Percentiles rank a stretch among this genome's conserved stretches.
phyloP scores from a whole-genome alignment of 2,113 vertebrate species.

The Myodes glareolus region DNA sequence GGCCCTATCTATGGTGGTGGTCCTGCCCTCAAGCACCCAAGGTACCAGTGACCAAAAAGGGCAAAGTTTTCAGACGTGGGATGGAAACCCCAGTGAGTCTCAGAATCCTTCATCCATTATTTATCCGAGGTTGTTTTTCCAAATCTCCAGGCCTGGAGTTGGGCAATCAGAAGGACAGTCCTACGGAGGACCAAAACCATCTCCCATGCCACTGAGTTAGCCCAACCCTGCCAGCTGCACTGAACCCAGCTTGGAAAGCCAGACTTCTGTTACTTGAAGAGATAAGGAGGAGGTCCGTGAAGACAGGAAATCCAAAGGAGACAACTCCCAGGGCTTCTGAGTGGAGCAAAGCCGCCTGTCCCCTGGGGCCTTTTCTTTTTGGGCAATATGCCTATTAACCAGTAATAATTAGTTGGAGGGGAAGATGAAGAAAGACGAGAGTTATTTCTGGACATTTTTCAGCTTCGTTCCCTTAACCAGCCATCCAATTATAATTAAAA shows the following conservation, averaged over 20 bases:
- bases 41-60: background rate
- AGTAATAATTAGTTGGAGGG: slow-evolving; percentile 62
- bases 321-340: background rate
- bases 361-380: slow-evolving; percentile 11
- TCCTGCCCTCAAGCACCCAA: background rate
- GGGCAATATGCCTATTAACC: slow-evolving; percentile 38
- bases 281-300: slow-evolving; percentile 43
- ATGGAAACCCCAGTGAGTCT: background rate
- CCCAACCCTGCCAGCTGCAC: background rate
- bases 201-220: background rate
- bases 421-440: slow-evolving; percentile 63
- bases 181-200: background rate
- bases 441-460: slow-evolving; percentile 70
- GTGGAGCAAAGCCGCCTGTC: slow-evolving; percentile 1
- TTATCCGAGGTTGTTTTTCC: background rate
- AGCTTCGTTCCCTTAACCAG: slow-evolving; percentile 51
- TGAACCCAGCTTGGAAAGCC: background rate
- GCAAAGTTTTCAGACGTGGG: background rate
- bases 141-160: background rate
- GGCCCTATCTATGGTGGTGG: background rate
- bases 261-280: background rate
- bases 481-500: slow-evolving; percentile 80
- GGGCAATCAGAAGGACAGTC: background rate
- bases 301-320: slow-evolving; percentile 15
- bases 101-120: background rate